These are phyloP conservation scores for Amniataba percoides DNA, from an alignment of 2,797 vertebrate species.

Conservation along the genomic window DNA sequence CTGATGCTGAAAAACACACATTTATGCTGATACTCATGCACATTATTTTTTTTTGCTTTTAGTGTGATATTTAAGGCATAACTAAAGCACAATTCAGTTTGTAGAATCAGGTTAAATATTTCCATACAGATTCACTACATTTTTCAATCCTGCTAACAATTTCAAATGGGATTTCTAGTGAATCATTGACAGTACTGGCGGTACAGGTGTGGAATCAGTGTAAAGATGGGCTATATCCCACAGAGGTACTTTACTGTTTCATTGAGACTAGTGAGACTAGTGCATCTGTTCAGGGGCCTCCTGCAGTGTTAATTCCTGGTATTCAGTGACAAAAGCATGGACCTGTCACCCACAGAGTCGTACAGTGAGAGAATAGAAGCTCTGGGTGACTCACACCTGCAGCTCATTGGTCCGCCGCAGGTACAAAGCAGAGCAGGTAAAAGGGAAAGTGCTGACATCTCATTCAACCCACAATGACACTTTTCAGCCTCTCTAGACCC, in stretches of 20 bases:
- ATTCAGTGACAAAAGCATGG: conserved; percentile 32
- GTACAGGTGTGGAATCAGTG: not conserved
- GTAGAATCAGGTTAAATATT: too few relatives aligned
- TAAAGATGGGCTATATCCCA: not conserved
- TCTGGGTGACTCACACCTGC: conserved; percentile 50
- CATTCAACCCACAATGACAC: conserved; percentile 20
- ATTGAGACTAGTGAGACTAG: conserved; percentile 14
- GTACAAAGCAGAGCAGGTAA: conserved; percentile 7
- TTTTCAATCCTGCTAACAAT: not conserved
- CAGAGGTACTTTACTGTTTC: conserved; percentile 14
- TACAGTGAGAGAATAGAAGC: conserved; percentile 37
- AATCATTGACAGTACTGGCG: not conserved
- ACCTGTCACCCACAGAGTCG: conserved; percentile 34
- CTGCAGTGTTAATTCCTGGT: conserved; percentile 30
- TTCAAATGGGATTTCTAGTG: not conserved
- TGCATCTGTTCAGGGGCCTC: conserved; percentile 23
- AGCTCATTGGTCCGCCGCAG: conserved; percentile 23
- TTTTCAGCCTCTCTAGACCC: conserved; percentile 6
- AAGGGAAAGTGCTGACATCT: conserved; percentile 25
- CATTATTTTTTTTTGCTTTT: too few relatives aligned
- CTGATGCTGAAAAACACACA: too few relatives aligned
- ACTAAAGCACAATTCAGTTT: too few relatives aligned
- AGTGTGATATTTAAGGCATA: too few relatives aligned
- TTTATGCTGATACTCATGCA: too few relatives aligned
- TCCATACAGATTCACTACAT: not conserved